Base-by-base conservation (phyloP, 2,113 vertebrate species). In the Asarcornis scutulata region DNA sequence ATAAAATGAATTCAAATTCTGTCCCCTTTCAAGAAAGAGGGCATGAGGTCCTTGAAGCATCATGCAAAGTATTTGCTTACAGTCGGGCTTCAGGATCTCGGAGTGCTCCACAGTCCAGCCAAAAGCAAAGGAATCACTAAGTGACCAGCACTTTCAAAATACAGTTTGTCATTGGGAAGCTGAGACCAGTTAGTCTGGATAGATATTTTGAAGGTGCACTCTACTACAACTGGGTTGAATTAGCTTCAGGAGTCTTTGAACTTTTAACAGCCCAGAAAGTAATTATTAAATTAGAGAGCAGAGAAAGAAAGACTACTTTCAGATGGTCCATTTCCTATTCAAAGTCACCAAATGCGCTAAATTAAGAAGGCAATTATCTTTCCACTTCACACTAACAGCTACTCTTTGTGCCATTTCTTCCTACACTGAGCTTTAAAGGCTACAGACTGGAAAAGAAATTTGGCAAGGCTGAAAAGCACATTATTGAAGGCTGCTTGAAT, bases 371-470 rank as follows among this genome's bases (percentile, higher is more conserved):
- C 40, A 42, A 95, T 93, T 94, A 83, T 95, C 76, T 55, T 96
- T 91, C 94, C 63, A 73, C 93, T 96, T 94, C 68, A 89, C 18
- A 44, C 26, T 89, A 97, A 96, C 63, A 96, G 93, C 81, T 92
- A 83, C 55, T 87, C 91, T 95, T 94, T 96, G 91, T 96, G 96
- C 38, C 79, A 85, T n/a, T 91, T 95, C 91, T 94, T 95, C 95
- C 86, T 91, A 91, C 82, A 79, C 60, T 62, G 46, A 86, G 67
- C 75, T 94, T 95, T 91, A 77, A 95, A 83, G 83, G 80, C 67
- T 79, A 87, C 58, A 86, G 94, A 93, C 48, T 92, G 90, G 84
- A 94, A 93, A 83, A 93, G 42, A 91, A 86, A 93, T 87, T 85
- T 94, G 93, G 89, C 92, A 95, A 21, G 68, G 87, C 64, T 96